Percentiles rank a stretch among this genome's conserved stretches.
Conservation (phyloP, 2,888 invertebrate species). For the Caradrina kadenii region DNA sequence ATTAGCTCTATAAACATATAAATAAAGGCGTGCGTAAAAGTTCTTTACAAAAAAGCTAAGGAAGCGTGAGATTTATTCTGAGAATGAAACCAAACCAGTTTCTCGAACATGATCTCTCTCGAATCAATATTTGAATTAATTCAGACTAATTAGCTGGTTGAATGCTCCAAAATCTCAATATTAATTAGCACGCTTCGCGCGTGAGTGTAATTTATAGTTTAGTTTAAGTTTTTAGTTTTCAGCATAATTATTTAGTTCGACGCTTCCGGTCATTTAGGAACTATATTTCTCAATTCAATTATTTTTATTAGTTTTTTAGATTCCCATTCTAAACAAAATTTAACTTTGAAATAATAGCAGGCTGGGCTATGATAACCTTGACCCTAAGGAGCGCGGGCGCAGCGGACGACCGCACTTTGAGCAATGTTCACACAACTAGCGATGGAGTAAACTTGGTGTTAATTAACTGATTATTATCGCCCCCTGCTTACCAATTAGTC, state of each 20-base stretch:
- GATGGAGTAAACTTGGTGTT: slow-evolving; percentile 60
- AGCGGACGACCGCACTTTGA: slow-evolving; percentile 56
- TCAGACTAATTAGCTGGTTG: slow-evolving; percentile 36
- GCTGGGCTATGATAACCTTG: slow-evolving; percentile 67
- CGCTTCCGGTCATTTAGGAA: not conserved
- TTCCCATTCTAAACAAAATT: not conserved
- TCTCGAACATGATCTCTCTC: slow-evolving; percentile 27
- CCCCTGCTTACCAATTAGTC: slow-evolving; percentile 55
- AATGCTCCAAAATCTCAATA: slow-evolving; percentile 38
- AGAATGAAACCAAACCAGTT: slow-evolving; percentile 40
- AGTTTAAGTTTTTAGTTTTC: not conserved
- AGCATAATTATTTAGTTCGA: not conserved
- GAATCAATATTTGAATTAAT: slow-evolving; percentile 39
- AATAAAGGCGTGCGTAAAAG: slow-evolving; percentile 5
- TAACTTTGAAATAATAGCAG: slow-evolving; percentile 48
- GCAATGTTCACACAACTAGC: slow-evolving; percentile 62
- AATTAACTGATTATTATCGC: slow-evolving; percentile 67
- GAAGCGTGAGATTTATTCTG: slow-evolving; percentile 30
- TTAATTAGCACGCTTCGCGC: slow-evolving; percentile 23
- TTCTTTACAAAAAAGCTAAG: slow-evolving; percentile 9
- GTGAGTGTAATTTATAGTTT: slow-evolving; percentile 11
- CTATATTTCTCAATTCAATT: not conserved
- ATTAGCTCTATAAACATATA: slow-evolving; percentile 2
- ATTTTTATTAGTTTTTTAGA: too few relatives aligned
- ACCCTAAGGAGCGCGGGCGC: slow-evolving; percentile 69